phyloP scores from a whole-genome alignment of 2,113 vertebrate genomes.

The Proteles cristata region DNA sequence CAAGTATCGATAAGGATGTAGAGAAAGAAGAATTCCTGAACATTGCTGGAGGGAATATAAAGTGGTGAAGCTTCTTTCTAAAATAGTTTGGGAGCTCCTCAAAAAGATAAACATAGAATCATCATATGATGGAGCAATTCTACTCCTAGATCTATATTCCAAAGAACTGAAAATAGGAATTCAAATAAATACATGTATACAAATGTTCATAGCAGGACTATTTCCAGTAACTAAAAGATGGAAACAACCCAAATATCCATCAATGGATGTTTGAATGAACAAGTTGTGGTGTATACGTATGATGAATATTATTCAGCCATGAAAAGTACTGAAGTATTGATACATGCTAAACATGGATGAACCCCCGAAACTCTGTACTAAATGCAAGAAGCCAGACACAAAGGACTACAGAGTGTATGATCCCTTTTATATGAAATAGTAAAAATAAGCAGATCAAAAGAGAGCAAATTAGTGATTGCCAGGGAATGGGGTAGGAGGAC shows the following conservation, averaged over 20 bases:
- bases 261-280: not conserved
- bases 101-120: not conserved
- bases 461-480: not conserved
- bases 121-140: not conserved
- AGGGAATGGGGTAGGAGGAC: not conserved
- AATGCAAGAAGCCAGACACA: not conserved
- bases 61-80: not conserved
- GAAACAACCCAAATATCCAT: not conserved
- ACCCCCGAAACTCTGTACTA: not conserved
- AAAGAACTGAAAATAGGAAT: not conserved
- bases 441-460: not conserved
- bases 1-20: not conserved
- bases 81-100: not conserved
- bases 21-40: not conserved
- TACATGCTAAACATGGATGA: not conserved
- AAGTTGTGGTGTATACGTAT: not conserved
- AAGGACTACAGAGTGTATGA: not conserved
- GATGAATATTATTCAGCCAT: not conserved
- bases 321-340: not conserved
- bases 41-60: not conserved
- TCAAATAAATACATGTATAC: not conserved
- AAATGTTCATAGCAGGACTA: not conserved
- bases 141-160: not conserved
- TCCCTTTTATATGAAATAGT: conserved; percentile 8
- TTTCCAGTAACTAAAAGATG: not conserved